A percentile compares a stretch with the other conserved stretches of the same genome.
Evolutionary conservation across 1,140 invertebrate species (phyloP).

Genomic region (Sarcophaga bullata): DNA sequence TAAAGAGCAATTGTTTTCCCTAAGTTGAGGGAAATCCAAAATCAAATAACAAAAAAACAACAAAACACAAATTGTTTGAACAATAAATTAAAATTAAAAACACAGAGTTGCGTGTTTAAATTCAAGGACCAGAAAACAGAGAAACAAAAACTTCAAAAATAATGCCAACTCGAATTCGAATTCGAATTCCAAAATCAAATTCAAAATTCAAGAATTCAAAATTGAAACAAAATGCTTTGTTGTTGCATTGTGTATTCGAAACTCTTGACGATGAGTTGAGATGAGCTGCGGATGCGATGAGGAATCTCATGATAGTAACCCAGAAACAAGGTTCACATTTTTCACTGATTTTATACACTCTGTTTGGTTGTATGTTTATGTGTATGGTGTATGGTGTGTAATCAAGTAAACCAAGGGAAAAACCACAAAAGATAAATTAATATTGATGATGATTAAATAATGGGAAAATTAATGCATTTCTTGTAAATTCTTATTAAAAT

Average conservation of each 20-base stretch:
- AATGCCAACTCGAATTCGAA: too few species aligned
- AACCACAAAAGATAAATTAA: too few species aligned
- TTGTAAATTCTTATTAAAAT: too few species aligned
- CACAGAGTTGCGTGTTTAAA: conserved; percentile 3
- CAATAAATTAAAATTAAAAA: not conserved
- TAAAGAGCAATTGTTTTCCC: not conserved
- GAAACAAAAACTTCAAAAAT: not conserved
- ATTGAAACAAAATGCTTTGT: not conserved
- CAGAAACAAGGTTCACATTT: conserved; percentile 38
- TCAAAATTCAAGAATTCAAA: too few species aligned
- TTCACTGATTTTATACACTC: not conserved
- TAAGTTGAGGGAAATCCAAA: not conserved
- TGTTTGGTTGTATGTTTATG: too few species aligned
- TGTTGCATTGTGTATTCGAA: not conserved
- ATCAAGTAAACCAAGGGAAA: too few species aligned
- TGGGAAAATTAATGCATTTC: too few species aligned
- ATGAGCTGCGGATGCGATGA: too few species aligned
- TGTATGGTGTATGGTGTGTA: too few species aligned
- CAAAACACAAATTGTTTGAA: too few species aligned
- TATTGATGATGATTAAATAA: too few species aligned
- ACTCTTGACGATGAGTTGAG: conserved; percentile 1
- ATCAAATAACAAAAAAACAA: not conserved
- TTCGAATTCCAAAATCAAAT: too few species aligned
- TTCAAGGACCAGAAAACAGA: not conserved
- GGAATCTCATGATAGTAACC: conserved; percentile 38